These are phyloP conservation scores for Drosophila pseudoobscura DNA, from an alignment of 1,140 invertebrate genomes.

Conservation along the genomic window DNA sequence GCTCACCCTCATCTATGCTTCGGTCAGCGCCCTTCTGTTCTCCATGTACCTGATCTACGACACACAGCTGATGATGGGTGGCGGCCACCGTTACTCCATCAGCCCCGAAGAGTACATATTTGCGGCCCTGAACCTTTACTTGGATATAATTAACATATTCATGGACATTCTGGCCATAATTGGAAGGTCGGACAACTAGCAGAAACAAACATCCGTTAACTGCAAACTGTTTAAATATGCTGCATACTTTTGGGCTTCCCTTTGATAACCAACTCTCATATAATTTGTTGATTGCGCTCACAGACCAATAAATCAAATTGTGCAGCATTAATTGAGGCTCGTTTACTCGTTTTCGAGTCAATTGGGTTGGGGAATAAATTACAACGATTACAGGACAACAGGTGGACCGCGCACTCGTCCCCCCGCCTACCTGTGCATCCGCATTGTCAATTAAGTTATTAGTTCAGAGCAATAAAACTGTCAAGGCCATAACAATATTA, in stretches of 20 bases:
- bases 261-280: not conserved
- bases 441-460: slow-evolving; percentile 72
- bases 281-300: not conserved
- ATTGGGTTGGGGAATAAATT: slow-evolving; percentile 17
- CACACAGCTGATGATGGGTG: slow-evolving; percentile 97
- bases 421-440: not conserved
- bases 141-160: slow-evolving; percentile 89
- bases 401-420: slow-evolving; percentile 31
- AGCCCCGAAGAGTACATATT: slow-evolving; percentile 68
- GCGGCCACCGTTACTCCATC: slow-evolving; percentile 75
- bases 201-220: not conserved
- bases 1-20: slow-evolving; percentile 89
- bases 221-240: not conserved
- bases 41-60: slow-evolving; percentile 90
- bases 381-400: slow-evolving; percentile 33
- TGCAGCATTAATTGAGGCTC: slow-evolving; percentile 41
- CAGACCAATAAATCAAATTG: slow-evolving; percentile 45
- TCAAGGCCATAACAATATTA: slow-evolving; percentile 64
- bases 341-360: slow-evolving; percentile 38
- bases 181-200: slow-evolving; percentile 1
- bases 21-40: slow-evolving; percentile 90
- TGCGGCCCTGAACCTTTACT: slow-evolving; percentile 53
- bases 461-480: slow-evolving; percentile 69
- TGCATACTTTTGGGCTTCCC: not conserved
- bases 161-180: slow-evolving; percentile 89